Conservation (phyloP, 2,113 vertebrate species). For the Ctenomys sociabilis region DNA sequence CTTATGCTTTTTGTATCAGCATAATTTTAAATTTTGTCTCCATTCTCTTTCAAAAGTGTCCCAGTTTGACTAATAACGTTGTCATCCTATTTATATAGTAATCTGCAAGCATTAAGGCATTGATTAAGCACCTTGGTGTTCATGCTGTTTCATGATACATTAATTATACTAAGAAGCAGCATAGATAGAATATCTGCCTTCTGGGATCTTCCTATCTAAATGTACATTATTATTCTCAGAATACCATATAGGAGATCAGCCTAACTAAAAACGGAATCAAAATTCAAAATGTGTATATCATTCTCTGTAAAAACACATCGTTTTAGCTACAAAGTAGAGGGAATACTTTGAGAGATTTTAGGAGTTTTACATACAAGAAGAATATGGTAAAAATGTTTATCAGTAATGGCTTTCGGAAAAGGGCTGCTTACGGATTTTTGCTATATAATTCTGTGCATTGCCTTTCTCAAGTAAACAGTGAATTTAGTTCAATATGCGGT, state of each 20-base stretch:
- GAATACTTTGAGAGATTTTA: background rate
- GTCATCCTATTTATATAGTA: constrained; percentile 44
- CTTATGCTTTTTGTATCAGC: background rate
- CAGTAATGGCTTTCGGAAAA: background rate
- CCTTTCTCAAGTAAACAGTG: background rate
- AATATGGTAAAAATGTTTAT: background rate
- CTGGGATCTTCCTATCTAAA: constrained; percentile 18
- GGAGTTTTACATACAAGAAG: background rate
- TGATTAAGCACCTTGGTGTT: constrained; percentile 58
- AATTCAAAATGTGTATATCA: background rate
- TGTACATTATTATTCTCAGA: background rate
- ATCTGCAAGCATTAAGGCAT: constrained; percentile 6
- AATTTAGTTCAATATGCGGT: background rate
- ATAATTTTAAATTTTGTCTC: constrained; percentile 45
- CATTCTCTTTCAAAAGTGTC: constrained; percentile 28
- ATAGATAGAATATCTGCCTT: background rate
- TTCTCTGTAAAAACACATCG: constrained; percentile 18
- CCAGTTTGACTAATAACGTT: constrained; percentile 37
- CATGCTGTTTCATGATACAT: background rate
- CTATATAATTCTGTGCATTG: background rate
- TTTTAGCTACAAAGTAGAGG: background rate
- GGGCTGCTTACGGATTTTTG: background rate
- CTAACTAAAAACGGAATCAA: constrained; percentile 22
- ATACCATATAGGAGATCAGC: constrained; percentile 19
- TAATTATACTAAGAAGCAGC: constrained; percentile 51